Conservation (phyloP, 2,797 vertebrate genomes). For the Masticophis lateralis region DNA sequence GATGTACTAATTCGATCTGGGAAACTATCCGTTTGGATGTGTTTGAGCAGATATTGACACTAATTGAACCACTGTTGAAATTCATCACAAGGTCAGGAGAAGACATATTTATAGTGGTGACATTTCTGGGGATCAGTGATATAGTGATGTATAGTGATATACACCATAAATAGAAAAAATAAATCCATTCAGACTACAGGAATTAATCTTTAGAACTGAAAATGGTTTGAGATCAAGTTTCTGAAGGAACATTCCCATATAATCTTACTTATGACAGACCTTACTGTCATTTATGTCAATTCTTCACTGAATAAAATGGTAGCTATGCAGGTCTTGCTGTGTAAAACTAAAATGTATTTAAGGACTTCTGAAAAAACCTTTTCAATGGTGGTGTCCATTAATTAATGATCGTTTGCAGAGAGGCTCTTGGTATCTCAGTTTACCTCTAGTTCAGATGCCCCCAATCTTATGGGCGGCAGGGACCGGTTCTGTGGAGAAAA, state of each 20-base stretch:
- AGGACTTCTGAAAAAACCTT: neutral
- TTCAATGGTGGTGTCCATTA: neutral
- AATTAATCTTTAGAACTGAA: neutral
- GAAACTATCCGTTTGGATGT: neutral
- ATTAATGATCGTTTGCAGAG: neutral
- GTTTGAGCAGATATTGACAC: neutral
- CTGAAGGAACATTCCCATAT: neutral
- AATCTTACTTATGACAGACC: too few species aligned
- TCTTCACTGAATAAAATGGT: neutral
- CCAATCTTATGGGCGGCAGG: neutral
- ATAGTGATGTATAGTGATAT: neutral
- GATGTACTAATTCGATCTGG: neutral
- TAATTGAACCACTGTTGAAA: neutral
- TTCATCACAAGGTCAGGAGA: neutral
- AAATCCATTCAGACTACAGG: neutral
- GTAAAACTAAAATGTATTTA: neutral
- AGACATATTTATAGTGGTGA: neutral
- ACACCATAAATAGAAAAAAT: neutral
- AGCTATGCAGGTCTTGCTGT: neutral
- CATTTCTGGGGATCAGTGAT: neutral
- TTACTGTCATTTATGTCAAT: neutral
- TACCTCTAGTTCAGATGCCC: neutral
- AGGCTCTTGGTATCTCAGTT: neutral
- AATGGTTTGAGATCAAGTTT: neutral
- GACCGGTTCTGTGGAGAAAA: too few species aligned